Base-by-base conservation (phyloP, 2,888 invertebrate species). In the Teinopalpus imperialis region DNA sequence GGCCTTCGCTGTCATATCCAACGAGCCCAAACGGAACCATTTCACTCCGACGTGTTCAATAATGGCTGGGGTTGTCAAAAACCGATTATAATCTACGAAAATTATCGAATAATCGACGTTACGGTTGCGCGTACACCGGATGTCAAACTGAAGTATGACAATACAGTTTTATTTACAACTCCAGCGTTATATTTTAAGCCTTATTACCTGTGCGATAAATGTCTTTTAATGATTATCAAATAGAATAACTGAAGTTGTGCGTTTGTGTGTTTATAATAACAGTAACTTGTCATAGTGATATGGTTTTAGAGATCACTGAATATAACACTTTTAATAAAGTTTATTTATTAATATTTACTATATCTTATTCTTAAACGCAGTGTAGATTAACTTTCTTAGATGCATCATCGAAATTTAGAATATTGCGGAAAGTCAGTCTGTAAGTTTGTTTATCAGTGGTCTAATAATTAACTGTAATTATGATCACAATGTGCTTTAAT, bases 31-130 rank as follows among this genome's bases (percentile, higher is more conserved):
- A 49, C 43, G 12, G 34, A 41, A 41, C 32, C 26, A 16, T 47
- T 46, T 26, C 18, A 23, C 13, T 26, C 12, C 16, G 36, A 32
- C 26, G 26, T 39, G 9, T 24, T 24, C 66, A 57, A 57, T 72
- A 78, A 71, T 68, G 69, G 70, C 64, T 71, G 69, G 69, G 65
- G 77, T 79, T 83, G 83, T 83, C 82, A 81, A 85, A 85, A 81
- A 66, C 60, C 55, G 78, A 83, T 83, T 66, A 59, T 71, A 72
- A 86, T 86, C 85, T 74, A 56, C 54, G 67, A 56, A 83, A 87
- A 87, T 86, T 87, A 87, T 87, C 86, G 74, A 82, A 73, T 87
- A 86, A 85, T 85, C 85, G 82, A 71, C 76, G 80, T 72, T 71
- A 76, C 72, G 79, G 70, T 53, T 81, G 85, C 85, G 81, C 81